These are phyloP conservation scores for zebrafish (Danio rerio) DNA, from an alignment of 2,113 vertebrate species.

Conservation along the genomic window GRCz12tu NC_133176.1:10711501-10712000, in stretches of 20 bases:
- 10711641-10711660: slow-evolving; percentile 84
- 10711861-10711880: slow-evolving; percentile 60
- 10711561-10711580: slow-evolving; percentile 71
- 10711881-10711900: slow-evolving; percentile 52
- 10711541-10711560: slow-evolving; percentile 84
- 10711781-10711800: slow-evolving; percentile 94
- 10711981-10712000: not conserved
- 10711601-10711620: slow-evolving; percentile 74
- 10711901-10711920: slow-evolving; percentile 20
- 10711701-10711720: slow-evolving; percentile 82
- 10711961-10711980: not conserved
- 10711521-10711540: slow-evolving; percentile 72
- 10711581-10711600: slow-evolving; percentile 77
- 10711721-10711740: slow-evolving; percentile 84
- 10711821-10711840: slow-evolving; percentile 72
- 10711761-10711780: slow-evolving; percentile 92
- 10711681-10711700: slow-evolving; percentile 90
- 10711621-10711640: slow-evolving; percentile 68
- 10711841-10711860: slow-evolving; percentile 62
- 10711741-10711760: slow-evolving; percentile 89
- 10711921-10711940: slow-evolving; percentile 18
- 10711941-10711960: slow-evolving; percentile 44
- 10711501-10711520: slow-evolving; percentile 67
- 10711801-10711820: slow-evolving; percentile 93
- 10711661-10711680: slow-evolving; percentile 95